Conservation (phyloP, 2,888 invertebrate genomes). For the Nineta flava region DNA sequence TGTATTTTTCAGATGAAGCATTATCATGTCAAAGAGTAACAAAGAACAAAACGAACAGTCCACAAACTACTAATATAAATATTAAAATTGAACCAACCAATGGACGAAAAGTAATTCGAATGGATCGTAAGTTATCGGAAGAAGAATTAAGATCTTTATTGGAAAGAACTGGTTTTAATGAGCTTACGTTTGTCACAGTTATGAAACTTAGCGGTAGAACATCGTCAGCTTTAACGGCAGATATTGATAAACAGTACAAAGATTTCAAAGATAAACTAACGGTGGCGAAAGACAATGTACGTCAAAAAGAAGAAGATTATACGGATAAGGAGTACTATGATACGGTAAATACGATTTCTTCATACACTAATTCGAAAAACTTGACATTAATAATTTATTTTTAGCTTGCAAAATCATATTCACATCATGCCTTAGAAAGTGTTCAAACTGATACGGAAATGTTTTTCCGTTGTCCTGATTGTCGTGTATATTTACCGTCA, state of each 20-base stretch:
- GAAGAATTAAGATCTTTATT: conserved; percentile 1
- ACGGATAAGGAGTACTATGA: conserved; percentile 1
- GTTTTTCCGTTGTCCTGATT: conserved; percentile 3
- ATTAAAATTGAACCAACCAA: not conserved
- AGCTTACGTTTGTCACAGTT: not conserved
- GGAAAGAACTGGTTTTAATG: conserved; percentile 1
- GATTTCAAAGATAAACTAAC: not conserved
- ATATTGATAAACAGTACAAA: conserved; percentile 1
- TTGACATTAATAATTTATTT: not conserved
- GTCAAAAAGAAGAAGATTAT: not conserved
- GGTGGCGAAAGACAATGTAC: not conserved
- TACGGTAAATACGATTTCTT: not conserved
- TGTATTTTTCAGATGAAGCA: conserved; percentile 3
- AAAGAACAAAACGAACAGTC: not conserved
- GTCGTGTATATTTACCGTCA: conserved; percentile 2
- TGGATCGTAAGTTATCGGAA: conserved; percentile 4
- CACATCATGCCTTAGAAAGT: conserved; percentile 2
- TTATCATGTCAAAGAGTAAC: not conserved
- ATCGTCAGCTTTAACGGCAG: not conserved
- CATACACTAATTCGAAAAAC: not conserved
- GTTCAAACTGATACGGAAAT: conserved; percentile 2
- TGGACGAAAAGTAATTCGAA: conserved; percentile 2
- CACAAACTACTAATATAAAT: no score
- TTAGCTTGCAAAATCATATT: conserved; percentile 4
- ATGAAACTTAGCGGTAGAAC: not conserved